Base-by-base conservation (phyloP, 1,140 invertebrate genomes). In the Choristoneura fumiferana region DNA sequence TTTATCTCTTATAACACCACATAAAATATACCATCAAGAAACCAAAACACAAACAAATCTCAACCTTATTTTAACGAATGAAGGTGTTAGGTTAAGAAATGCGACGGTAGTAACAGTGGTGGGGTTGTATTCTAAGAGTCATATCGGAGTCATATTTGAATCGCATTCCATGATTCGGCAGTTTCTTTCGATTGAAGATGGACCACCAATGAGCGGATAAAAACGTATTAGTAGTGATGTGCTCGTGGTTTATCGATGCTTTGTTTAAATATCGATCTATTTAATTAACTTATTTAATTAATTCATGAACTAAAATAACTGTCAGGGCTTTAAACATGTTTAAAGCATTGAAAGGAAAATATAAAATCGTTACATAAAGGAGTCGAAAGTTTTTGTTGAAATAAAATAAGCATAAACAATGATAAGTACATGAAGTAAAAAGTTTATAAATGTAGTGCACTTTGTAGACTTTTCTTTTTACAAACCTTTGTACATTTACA, bases 161-260 rank as follows among this genome's bases (percentile, higher is more conserved):
- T 80, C 82, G 78, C 82, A 83, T 85, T 81, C 83, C 72, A 70
- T 88, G 84, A 88, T 83, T 84, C 83, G 81, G 84, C 84, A 74
- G 77, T 80, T 78, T 81, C 73, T 75, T 75, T 87, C 81, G 84
- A 84, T 77, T 67, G 71, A 53, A 62, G 74, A 65, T 69, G 75
- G 83, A 88, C 84, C 84, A 88, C 84, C 84, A 80, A 73, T 78
- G 83, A 73, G 71, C 67, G 63, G 64, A 65, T 70, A 61, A 72
- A 65, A 66, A 66, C 53, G 54, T 57, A 57, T 49, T 36, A 38
- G 39, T 70, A 74, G 68, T 79, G 74, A 57, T 61, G 62, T 58
- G 0, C 3, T 22, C 10, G 49, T 18, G 8, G 1, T 14, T 10
- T 43, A 10, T 37, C 35, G 74, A 57, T 60, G 62, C 57, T 0